phyloP scores from a whole-genome alignment of 2,113 vertebrate species.

The Elanus axillaris region DNA sequence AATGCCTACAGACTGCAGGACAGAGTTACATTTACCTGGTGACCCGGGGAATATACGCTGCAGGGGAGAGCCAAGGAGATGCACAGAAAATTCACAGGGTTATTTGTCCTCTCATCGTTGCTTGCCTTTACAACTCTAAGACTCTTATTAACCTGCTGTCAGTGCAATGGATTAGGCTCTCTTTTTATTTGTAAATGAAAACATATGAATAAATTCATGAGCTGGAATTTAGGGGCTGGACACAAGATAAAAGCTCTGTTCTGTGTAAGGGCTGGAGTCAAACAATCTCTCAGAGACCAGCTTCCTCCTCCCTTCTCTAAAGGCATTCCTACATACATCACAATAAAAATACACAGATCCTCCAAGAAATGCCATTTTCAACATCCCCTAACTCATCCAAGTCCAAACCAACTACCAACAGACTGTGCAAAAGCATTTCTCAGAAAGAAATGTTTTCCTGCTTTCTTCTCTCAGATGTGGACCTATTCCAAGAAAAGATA shows the following conservation, averaged over 20 bases:
- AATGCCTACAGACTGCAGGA: no score
- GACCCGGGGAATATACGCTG: neutral
- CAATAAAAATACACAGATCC: neutral
- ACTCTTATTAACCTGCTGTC: neutral
- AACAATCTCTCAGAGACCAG: neutral
- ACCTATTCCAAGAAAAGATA: neutral
- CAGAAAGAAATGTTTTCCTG: neutral
- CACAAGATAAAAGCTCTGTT: neutral
- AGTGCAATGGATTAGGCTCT: neutral
- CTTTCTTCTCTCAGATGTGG: neutral
- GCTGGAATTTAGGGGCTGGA: neutral
- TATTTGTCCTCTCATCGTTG: neutral
- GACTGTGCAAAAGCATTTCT: neutral
- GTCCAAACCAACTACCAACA: neutral
- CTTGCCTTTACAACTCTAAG: neutral
- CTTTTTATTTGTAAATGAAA: neutral
- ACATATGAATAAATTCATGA: neutral
- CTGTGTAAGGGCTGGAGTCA: neutral
- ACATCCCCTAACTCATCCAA: neutral
- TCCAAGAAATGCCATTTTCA: neutral
- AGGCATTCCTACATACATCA: neutral
- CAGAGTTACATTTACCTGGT: neutral
- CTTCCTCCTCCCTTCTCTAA: neutral
- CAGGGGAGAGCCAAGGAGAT: neutral
- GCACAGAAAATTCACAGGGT: neutral